phyloP scores from a whole-genome alignment of 1,140 invertebrate species.

The Drosophila pseudoobscura region DNA sequence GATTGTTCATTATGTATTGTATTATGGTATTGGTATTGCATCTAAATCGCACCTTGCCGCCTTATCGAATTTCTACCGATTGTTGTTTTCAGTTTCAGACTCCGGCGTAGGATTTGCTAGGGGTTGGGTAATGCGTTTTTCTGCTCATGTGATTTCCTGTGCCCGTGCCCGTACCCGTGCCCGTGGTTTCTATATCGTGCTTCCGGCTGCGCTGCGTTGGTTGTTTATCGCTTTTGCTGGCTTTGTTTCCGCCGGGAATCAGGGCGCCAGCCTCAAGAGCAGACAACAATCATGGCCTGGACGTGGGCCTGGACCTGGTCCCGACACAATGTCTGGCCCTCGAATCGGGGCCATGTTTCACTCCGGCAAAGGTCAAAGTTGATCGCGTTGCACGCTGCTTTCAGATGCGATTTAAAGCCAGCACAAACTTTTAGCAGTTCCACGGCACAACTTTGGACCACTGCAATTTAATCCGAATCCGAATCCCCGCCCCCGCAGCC shows the following conservation, averaged over 20 bases:
- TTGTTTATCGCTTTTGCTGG: conserved; percentile 48
- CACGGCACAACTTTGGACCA: neutral
- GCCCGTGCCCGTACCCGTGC: neutral
- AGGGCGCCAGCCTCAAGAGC: conserved; percentile 1
- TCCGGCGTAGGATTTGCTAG: neutral
- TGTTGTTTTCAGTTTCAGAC: neutral
- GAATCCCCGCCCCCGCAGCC: neutral
- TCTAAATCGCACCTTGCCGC: conserved; percentile 18
- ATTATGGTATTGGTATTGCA: neutral
- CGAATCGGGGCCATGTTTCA: conserved; percentile 38
- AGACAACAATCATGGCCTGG: conserved; percentile 20
- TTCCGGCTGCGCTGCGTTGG: conserved; percentile 40
- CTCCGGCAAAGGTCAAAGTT: conserved; percentile 64
- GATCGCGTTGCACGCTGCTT: conserved; percentile 16
- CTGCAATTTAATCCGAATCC: conserved; percentile 23
- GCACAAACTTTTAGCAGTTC: neutral
- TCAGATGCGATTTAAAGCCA: conserved; percentile 7
- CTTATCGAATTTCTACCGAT: conserved; percentile 14
- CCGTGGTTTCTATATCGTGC: conserved; percentile 34
- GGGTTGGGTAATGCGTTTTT: conserved; percentile 6
- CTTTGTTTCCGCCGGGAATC: conserved; percentile 26
- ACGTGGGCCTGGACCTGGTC: neutral
- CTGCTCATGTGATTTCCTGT: conserved; percentile 18
- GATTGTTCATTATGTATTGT: conserved; percentile 3
- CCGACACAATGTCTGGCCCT: conserved; percentile 69